Conservation (phyloP, 2,797 vertebrate genomes). For the Lagorchestes hirsutus region DNA sequence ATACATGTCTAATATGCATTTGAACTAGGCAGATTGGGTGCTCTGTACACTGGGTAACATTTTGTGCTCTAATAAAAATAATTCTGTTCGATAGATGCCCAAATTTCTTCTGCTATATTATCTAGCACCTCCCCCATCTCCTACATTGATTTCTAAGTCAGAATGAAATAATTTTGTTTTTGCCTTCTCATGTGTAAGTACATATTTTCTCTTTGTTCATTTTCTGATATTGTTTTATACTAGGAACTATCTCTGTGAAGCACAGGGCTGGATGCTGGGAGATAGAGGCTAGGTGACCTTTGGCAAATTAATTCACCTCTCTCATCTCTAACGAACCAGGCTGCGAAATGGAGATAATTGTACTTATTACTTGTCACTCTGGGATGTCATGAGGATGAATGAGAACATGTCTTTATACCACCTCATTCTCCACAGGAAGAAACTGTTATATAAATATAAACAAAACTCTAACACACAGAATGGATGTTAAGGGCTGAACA, state of each 20-base stretch:
- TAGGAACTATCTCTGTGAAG: slow-evolving; percentile 74
- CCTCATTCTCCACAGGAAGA: slow-evolving; percentile 34
- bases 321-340: slow-evolving; percentile 61
- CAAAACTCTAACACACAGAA: not conserved
- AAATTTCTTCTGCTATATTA: slow-evolving; percentile 5
- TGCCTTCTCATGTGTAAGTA: slow-evolving; percentile 43
- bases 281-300: slow-evolving; percentile 77
- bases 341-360: slow-evolving; percentile 79
- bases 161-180: slow-evolving; percentile 15
- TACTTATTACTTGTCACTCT: slow-evolving; percentile 72
- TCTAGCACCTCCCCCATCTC: slow-evolving; percentile 7
- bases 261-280: slow-evolving; percentile 68
- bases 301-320: slow-evolving; percentile 73
- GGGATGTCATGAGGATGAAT: slow-evolving; percentile 76
- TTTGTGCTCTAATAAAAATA: slow-evolving; percentile 24
- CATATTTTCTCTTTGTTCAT: slow-evolving; percentile 30
- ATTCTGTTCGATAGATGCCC: not conserved
- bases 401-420: slow-evolving; percentile 48
- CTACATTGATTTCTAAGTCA: slow-evolving; percentile 60
- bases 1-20: not conserved
- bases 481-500: not conserved
- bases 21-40: slow-evolving; percentile 13
- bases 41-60: not conserved
- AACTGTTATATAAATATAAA: not conserved
- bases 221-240: slow-evolving; percentile 66